phyloP scores from a whole-genome alignment of 1,140 invertebrate genomes.

The Adelges cooleyi region DNA sequence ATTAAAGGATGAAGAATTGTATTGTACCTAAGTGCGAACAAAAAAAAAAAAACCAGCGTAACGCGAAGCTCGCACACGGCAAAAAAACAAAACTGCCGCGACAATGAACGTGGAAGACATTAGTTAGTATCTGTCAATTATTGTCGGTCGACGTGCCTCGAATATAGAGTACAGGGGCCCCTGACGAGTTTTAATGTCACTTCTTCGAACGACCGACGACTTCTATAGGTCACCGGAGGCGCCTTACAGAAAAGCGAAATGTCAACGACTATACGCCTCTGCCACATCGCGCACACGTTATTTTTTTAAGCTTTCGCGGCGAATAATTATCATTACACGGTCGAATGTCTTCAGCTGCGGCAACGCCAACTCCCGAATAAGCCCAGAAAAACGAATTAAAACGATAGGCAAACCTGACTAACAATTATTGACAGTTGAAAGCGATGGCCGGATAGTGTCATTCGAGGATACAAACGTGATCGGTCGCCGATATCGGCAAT shows the following conservation, averaged over 20 bases:
- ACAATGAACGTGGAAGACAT: constrained; percentile 15
- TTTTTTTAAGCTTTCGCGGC: neutral
- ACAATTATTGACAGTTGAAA: too few relatives aligned
- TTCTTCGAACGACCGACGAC: neutral
- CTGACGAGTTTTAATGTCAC: constrained; percentile 19
- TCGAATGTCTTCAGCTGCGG: neutral
- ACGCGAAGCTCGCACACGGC: neutral
- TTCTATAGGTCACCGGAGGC: constrained; percentile 25
- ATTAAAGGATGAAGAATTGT: constrained; percentile 12
- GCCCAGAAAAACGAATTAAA: too few relatives aligned
- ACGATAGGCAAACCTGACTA: too few relatives aligned
- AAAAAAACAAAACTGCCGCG: constrained; percentile 8
- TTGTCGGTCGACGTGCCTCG: constrained; percentile 17
- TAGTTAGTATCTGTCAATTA: constrained; percentile 27
- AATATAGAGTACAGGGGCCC: neutral
- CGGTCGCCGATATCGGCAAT: too few relatives aligned
- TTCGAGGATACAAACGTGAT: too few relatives aligned
- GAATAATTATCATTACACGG: neutral
- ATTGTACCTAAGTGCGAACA: neutral
- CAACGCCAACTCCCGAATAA: too few relatives aligned
- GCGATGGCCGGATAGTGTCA: too few relatives aligned
- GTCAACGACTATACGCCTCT: constrained; percentile 6
- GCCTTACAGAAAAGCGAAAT: constrained; percentile 8
- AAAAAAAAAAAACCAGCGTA: neutral
- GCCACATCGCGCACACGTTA: neutral